Evolutionary conservation across 2,113 vertebrate genomes (phyloP).

Genomic region (Brachirus orientalis): DNA sequence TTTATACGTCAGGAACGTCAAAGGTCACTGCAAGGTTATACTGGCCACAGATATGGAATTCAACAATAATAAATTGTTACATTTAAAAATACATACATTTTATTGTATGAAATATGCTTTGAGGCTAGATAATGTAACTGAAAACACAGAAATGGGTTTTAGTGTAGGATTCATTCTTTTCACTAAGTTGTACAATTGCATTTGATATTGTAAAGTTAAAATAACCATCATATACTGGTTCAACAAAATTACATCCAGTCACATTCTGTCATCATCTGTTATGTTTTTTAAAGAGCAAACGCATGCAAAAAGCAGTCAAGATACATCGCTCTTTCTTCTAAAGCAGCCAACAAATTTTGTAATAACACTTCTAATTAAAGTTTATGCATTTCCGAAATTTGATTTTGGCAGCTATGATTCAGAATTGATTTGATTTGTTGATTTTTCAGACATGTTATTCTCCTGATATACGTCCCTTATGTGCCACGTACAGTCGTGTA

Average conservation of each 20-base stretch:
- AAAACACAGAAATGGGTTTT: too few relatives aligned
- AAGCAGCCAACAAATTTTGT: background rate
- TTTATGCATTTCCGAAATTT: background rate
- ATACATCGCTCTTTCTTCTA: too few relatives aligned
- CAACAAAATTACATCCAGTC: background rate
- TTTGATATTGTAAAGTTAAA: too few relatives aligned
- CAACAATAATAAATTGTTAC: background rate
- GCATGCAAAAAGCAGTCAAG: too few relatives aligned
- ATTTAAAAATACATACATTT: slow-evolving; percentile 8
- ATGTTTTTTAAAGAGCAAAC: background rate
- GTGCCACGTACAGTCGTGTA: slow-evolving; percentile 19
- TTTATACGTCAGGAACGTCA: slow-evolving; percentile 19
- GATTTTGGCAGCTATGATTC: background rate
- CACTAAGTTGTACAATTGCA: too few relatives aligned
- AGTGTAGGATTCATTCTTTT: too few relatives aligned
- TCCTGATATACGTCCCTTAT: slow-evolving; percentile 27
- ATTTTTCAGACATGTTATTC: slow-evolving; percentile 56
- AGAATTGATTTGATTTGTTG: background rate
- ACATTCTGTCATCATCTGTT: background rate
- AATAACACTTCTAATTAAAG: background rate
- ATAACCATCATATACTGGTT: background rate
- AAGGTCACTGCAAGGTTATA: slow-evolving; percentile 13
- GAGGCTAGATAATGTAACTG: background rate
- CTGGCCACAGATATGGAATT: background rate
- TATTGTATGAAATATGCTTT: background rate